Conservation (phyloP, 1,140 invertebrate genomes). For the Drosophila mojavensis region DNA sequence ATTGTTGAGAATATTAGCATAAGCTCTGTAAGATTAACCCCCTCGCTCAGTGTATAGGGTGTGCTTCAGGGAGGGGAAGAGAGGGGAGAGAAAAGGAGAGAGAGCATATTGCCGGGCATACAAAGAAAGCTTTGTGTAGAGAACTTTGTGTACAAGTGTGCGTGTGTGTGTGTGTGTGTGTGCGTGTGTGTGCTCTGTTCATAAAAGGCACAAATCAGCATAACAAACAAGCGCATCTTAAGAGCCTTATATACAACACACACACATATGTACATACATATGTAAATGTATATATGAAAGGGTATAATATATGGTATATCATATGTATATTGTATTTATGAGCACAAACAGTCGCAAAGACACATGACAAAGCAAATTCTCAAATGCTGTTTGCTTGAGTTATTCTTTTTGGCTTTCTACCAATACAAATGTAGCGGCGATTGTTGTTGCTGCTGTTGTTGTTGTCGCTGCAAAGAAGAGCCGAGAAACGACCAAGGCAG, state of each 20-base stretch:
- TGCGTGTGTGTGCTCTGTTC: slow-evolving; percentile 21
- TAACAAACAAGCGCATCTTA: slow-evolving; percentile 62
- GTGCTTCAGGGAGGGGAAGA: background rate
- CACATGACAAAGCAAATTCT: slow-evolving; percentile 68
- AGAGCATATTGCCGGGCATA: slow-evolving; percentile 20
- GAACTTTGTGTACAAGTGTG: slow-evolving; percentile 3
- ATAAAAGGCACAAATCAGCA: slow-evolving; percentile 73
- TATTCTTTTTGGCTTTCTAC: slow-evolving; percentile 65
- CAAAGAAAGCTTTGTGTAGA: slow-evolving; percentile 10
- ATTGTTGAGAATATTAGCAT: slow-evolving; percentile 15
- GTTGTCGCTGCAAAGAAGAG: slow-evolving; percentile 15
- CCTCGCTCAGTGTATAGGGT: background rate
- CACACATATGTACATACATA: background rate
- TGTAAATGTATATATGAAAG: slow-evolving; percentile 13
- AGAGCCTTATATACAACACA: slow-evolving; percentile 44
- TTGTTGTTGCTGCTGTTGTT: slow-evolving; percentile 7
- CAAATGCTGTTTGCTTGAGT: slow-evolving; percentile 59
- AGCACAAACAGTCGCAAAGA: slow-evolving; percentile 40
- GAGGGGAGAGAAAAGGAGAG: background rate
- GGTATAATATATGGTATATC: slow-evolving; percentile 26
- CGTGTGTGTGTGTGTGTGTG: slow-evolving; percentile 4
- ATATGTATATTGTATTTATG: slow-evolving; percentile 27
- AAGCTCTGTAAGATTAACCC: slow-evolving; percentile 6
- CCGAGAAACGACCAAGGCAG: slow-evolving; percentile 26
- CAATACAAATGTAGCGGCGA: slow-evolving; percentile 36